Conservation (phyloP, 2,888 invertebrate genomes). For the Drosophila setosimentum region DNA sequence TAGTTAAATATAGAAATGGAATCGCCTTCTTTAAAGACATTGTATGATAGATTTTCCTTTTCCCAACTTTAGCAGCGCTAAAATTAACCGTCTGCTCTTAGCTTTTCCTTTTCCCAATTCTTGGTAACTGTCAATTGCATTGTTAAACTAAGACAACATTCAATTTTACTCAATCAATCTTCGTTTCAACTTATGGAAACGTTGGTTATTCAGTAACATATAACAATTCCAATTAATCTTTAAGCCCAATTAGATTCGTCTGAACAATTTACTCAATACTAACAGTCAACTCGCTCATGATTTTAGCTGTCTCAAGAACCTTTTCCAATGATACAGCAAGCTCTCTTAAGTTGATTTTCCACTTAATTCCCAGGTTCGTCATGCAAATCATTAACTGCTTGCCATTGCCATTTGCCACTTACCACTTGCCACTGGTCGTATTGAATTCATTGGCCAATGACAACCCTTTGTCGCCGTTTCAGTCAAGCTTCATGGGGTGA, state of each 20-base stretch:
- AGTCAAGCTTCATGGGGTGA: slow-evolving; percentile 27
- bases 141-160: neutral
- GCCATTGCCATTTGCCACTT: slow-evolving; percentile 23
- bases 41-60: neutral
- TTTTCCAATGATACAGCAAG: slow-evolving; percentile 5
- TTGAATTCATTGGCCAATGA: slow-evolving; percentile 31
- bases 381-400: slow-evolving; percentile 36
- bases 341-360: slow-evolving; percentile 1
- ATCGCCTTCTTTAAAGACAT: neutral
- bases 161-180: neutral
- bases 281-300: neutral
- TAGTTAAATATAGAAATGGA: neutral
- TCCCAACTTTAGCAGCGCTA: neutral
- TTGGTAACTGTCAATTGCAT: too few relatives aligned
- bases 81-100: neutral
- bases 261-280: neutral
- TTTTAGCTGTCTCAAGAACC: neutral
- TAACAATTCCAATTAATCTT: neutral
- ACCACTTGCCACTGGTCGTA: slow-evolving; percentile 26
- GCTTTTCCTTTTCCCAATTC: neutral
- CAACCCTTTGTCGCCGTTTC: slow-evolving; percentile 13
- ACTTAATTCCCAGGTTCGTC: slow-evolving; percentile 18
- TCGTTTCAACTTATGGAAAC: neutral
- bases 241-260: neutral
- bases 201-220: neutral